Evolutionary conservation across 2,888 invertebrate species (phyloP), one percentile per base, ranked within the genome.

Genomic region (Epiperipatus broadwayi): DNA sequence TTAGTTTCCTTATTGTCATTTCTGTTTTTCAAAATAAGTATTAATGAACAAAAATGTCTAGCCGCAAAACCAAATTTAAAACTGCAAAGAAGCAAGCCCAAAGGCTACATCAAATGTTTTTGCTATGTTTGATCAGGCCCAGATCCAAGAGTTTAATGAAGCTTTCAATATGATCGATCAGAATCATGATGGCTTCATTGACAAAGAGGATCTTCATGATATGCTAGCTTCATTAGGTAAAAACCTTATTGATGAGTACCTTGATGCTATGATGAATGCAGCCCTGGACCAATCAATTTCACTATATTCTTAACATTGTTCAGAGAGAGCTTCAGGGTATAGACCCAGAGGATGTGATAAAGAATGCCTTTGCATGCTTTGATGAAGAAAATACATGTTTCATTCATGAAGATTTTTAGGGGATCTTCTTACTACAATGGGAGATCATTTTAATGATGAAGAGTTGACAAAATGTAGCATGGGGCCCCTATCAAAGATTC

Each of bases 81-180:
- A 84, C 84, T 42, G 84, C 84, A 48, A 93, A 93, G 68, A 93
- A 93, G 65, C 78, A 95, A 45, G 95, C 95, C 35, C 95, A 95
- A 64, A 73, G 97, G 97, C 95, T 39, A 97, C 97, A 42, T 91
- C 91, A 44, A 97, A 97, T 74, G 95, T 97, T 4, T 97, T 97
- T 59, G 95, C 95, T 40, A 97, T 97, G 95, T 97, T 97, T 58
- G 95, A 95, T 63, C 95, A 97, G 64, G 93, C 95, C 1, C 97
- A 97, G 64, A 97, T 97, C 50, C 93, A 95, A 25, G 95, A 97
- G 62, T 97, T 97, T 61, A 97, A 97, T 59, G 97, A 97, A 63
- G 95, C 97, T 0, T 97, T 97, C 61, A 97, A 97, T 58, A 95
- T 97, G 93, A 95, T 97, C 54, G 97, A 97, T 58, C 95, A 97